Base-by-base conservation (phyloP, 2,888 invertebrate genomes). In the Metacarcinus magister region DNA sequence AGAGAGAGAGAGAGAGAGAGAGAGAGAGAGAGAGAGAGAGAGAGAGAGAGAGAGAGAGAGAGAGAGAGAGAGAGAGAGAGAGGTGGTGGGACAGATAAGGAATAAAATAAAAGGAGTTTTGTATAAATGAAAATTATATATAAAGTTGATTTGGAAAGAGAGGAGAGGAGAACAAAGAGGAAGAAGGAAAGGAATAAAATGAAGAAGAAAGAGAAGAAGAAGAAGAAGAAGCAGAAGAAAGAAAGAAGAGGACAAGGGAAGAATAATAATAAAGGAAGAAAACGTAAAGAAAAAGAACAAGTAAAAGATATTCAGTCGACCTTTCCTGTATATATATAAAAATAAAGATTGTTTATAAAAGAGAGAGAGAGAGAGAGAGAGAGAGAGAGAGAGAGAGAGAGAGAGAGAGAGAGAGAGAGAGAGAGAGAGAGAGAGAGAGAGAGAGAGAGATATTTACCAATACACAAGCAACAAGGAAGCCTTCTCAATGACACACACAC, bases 1-100 rank as follows among this genome's bases (percentile, higher is more conserved):
- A 60, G 60, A 75, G 75, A 75, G 75, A 75, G 75, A 75, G 75
- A 75, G 28, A 28, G 75, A 75, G 75, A 75, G 75, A n/a, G 75
- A 75, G 75, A 75, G 75, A 75, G n/a, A 75, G 75, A 75, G 28
- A 28, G 75, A 75, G 75, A 75, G 75, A 75, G 75, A 28, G 75
- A 28, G 75, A 28, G 75, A 28, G 82, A 32, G 82, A 32, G 67
- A 54, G 54, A 54, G 54, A 54, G 67, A 67, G n/a, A n/a, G n/a
- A 23, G 67, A 67, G 67, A 54, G 67, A 67, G 67, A 67, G 67
- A n/a, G n/a, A n/a, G n/a, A n/a, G 67, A 67, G n/a, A 67, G n/a
- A 67, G 67, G 48, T 8, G 13, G 48, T 8, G 48, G 48, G 13
- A 48, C n/a, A n/a, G n/a, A n/a, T n/a, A 13, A 13, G 48, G 48